Percentiles rank a stretch among this genome's conserved stretches.
Conservation (phyloP, 2,113 vertebrate species). For the Collichthys lucidus region DNA sequence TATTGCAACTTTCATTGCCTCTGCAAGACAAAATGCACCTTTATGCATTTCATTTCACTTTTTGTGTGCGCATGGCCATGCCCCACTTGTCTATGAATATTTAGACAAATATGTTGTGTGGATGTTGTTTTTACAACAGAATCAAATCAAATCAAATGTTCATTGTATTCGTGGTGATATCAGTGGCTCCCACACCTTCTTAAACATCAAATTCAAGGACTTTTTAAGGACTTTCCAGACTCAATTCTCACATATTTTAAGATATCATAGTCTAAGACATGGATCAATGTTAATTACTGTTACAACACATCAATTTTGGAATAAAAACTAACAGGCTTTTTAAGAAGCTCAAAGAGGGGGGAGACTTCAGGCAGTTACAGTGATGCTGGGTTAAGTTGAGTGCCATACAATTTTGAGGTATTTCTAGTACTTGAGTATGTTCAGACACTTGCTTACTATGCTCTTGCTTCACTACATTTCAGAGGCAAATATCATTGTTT, state of each 20-base stretch:
- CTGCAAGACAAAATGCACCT: neutral
- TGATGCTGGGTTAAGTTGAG: no score
- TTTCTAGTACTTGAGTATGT: neutral
- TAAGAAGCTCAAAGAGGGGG: no score
- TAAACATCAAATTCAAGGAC: no score
- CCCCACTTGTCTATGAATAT: neutral
- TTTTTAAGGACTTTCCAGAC: no score
- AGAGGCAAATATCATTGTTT: neutral
- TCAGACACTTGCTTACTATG: neutral
- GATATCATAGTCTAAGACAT: no score
- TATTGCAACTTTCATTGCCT: neutral
- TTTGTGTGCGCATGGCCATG: neutral
- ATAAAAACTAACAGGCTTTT: no score
- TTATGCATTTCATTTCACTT: neutral
- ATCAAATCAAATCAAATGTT: constrained; percentile 6
- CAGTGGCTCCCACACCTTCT: no score
- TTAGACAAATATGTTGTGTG: neutral
- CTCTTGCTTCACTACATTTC: no score
- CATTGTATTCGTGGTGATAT: neutral
- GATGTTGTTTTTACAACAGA: neutral
- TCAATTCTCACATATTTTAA: no score
- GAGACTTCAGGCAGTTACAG: no score
- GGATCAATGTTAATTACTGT: no score
- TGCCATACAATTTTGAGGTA: neutral
- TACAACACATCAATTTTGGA: no score